Base-by-base conservation (phyloP, 2,113 vertebrate species). In the Oncorhynchus mykiss region DNA sequence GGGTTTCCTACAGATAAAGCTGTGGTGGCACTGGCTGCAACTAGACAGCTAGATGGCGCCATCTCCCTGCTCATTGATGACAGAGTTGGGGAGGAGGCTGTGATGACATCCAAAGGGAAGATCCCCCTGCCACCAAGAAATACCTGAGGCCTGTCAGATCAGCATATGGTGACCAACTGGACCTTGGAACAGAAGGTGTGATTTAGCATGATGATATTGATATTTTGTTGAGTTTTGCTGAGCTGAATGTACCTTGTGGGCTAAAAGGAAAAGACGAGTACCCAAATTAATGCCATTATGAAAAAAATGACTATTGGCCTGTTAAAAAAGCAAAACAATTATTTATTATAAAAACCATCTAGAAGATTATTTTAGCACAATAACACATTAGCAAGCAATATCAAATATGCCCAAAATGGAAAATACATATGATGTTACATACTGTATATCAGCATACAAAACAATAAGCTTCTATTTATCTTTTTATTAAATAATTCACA, bases 1-100 rank as follows among this genome's bases (percentile, higher is more conserved):
- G 96, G 95, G 45, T 97, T 97, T 85, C 92, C 96, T 1, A 96
- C 93, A 7, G 95, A 95, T 70, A 94, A 95, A 87, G 95, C 95
- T 0, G 94, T 95, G n/a, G 92, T 96, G 67, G 96, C 96, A 0
- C 88, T 97, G 70, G 95, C 96, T 11, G 96, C 96, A 31, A 93
- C 94, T 0, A 94, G 95, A 27, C 94, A 93, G 29, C 92, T 97
- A 77, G 96, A 97, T 80, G 94, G 95, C 4, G 96, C 96, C 0
- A 95, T 97, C 67, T 95, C 95, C 1, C 80, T 97, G 71, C 93
- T 97, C 27, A 95, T 96, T 0, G 91, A 93, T 0, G 94, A 93
- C 74, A 86, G 93, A 45, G 84, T 97, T 6, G 95, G 95, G 0
- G 87, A 93, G 3, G 85, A 95, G 68, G 86, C 93, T 1, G 88